Conservation (phyloP, 35 echinoderm and acorn worm species). For the Strongylocentrotus purpuratus region DNA sequence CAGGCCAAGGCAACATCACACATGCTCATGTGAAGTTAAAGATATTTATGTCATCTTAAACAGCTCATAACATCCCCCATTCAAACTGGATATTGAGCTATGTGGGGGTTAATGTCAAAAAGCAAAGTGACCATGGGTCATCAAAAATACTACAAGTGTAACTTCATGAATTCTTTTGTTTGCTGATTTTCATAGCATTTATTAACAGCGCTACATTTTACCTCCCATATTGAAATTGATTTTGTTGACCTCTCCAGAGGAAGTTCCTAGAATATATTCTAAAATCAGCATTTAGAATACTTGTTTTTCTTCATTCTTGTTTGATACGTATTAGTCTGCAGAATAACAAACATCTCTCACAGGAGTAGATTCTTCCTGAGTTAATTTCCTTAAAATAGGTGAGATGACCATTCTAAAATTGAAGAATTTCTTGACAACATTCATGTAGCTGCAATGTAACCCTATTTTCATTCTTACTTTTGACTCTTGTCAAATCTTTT, state of each 20-base stretch:
- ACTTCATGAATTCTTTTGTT: background rate
- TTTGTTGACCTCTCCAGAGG: background rate
- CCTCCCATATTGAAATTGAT: background rate
- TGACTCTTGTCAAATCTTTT: no score
- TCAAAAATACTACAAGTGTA: constrained; percentile 10
- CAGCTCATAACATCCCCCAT: background rate
- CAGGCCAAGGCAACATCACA: background rate
- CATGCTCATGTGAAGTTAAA: background rate
- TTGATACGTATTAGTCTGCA: no score
- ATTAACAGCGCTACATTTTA: background rate
- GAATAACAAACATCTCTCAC: no score
- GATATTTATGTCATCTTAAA: constrained; percentile 1
- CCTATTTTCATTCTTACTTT: no score
- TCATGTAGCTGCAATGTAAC: no score
- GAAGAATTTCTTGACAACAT: no score
- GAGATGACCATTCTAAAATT: no score
- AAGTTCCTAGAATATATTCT: background rate
- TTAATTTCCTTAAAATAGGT: no score
- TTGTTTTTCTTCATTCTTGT: no score
- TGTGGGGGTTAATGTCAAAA: background rate
- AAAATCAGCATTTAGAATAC: background rate
- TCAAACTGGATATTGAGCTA: background rate
- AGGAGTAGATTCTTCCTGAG: no score
- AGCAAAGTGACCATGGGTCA: background rate
- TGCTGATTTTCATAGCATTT: background rate